These are phyloP conservation scores for Morinoia aosen DNA, from an alignment of 2,888 invertebrate species.

Conservation along the genomic window DNA sequence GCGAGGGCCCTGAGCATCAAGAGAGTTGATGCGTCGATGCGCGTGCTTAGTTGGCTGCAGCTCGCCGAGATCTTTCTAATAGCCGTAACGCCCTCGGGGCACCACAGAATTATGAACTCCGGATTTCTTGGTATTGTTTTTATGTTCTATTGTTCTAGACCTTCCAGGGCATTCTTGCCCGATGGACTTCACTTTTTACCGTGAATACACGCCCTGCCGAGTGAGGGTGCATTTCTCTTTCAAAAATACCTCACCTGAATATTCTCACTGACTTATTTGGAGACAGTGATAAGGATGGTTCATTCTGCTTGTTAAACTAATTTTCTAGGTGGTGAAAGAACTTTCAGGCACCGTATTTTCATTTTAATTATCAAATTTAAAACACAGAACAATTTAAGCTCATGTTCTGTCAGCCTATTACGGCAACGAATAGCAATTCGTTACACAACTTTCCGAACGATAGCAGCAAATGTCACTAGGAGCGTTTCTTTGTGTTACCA, in stretches of 20 bases:
- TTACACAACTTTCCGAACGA: not conserved
- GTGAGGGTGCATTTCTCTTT: not conserved
- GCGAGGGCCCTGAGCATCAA: not conserved
- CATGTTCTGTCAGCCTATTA: not conserved
- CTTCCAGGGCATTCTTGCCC: not conserved
- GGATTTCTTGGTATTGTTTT: not conserved
- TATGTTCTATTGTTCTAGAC: not conserved
- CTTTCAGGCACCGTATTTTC: not conserved
- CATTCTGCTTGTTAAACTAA: not conserved
- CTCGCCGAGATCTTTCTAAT: not conserved
- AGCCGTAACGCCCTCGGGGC: not conserved
- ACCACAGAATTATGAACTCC: not conserved
- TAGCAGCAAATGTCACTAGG: not conserved
- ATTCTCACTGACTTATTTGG: not conserved
- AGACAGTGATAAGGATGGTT: not conserved
- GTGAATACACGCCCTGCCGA: not conserved
- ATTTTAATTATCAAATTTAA: not conserved
- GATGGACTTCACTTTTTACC: not conserved
- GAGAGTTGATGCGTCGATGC: not conserved
- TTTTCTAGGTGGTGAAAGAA: not conserved
- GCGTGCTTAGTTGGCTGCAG: not conserved
- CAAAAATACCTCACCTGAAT: not conserved
- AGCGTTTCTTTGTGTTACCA: not conserved
- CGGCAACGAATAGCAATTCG: not conserved
- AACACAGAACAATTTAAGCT: not conserved